Evolutionary conservation across 1,140 invertebrate genomes (phyloP).

Genomic region (Magallana angulata): DNA sequence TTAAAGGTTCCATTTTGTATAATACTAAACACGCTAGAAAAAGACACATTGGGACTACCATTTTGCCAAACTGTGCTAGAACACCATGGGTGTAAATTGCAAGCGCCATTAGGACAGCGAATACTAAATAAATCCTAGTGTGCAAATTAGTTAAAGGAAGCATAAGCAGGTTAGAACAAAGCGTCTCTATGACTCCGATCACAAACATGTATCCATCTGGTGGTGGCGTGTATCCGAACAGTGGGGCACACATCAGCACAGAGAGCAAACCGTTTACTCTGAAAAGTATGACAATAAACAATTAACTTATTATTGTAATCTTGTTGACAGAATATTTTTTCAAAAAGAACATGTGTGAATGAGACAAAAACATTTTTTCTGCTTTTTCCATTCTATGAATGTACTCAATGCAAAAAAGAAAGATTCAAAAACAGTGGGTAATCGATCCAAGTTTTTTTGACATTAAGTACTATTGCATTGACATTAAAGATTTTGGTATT

Average conservation of each 20-base stretch:
- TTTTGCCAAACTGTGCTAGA: background rate
- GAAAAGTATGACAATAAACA: background rate
- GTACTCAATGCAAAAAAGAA: no score
- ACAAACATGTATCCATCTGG: background rate
- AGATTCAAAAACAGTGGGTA: no score
- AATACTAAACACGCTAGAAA: background rate
- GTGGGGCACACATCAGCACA: background rate
- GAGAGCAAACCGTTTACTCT: background rate
- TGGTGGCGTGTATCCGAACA: background rate
- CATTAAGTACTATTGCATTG: no score
- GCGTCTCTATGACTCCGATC: background rate
- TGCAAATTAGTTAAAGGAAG: background rate
- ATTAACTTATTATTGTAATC: no score
- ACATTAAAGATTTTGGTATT: no score
- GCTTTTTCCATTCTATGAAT: no score
- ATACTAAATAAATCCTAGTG: background rate
- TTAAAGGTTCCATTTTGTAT: background rate
- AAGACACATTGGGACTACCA: background rate
- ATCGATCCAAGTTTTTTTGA: no score
- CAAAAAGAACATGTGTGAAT: no score
- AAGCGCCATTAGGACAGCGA: background rate
- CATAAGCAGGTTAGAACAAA: background rate
- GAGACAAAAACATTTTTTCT: no score
- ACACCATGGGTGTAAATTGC: conserved; percentile 9
- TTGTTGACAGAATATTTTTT: no score